Conservation (phyloP, 1,140 invertebrate species). For the Campodea augens region DNA sequence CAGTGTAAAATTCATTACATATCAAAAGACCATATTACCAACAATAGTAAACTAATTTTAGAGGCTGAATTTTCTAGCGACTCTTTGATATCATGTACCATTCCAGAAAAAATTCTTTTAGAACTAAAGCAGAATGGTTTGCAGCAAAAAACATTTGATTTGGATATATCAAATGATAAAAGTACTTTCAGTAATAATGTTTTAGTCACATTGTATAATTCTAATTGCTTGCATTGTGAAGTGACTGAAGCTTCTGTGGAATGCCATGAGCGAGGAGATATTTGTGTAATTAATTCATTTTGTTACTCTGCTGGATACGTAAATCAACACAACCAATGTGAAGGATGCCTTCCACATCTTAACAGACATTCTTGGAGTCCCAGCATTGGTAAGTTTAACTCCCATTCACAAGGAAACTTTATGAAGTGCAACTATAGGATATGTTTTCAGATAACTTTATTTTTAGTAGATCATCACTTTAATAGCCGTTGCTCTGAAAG, state of each 20-base stretch:
- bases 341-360: conserved; percentile 5
- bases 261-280: conserved; percentile 7
- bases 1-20: too few relatives aligned
- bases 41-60: too few relatives aligned
- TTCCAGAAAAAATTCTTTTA: background rate
- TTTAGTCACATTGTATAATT: conserved; percentile 7
- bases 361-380: conserved; percentile 7
- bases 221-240: conserved; percentile 5
- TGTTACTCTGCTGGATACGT: conserved; percentile 6
- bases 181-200: background rate
- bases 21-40: too few relatives aligned
- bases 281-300: conserved; percentile 7
- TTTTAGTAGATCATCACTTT: too few relatives aligned
- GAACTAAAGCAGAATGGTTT: background rate
- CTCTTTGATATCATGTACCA: background rate
- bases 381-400: conserved; percentile 1
- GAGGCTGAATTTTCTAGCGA: background rate
- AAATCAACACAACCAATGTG: conserved; percentile 9
- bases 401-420: background rate
- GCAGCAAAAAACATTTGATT: background rate
- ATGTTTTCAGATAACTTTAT: too few relatives aligned
- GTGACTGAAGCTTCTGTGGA: background rate
- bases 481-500: too few relatives aligned
- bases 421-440: too few relatives aligned
- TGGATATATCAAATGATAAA: background rate